Conservation (phyloP, 2,113 vertebrate species). For the Enhydra lutris region DNA sequence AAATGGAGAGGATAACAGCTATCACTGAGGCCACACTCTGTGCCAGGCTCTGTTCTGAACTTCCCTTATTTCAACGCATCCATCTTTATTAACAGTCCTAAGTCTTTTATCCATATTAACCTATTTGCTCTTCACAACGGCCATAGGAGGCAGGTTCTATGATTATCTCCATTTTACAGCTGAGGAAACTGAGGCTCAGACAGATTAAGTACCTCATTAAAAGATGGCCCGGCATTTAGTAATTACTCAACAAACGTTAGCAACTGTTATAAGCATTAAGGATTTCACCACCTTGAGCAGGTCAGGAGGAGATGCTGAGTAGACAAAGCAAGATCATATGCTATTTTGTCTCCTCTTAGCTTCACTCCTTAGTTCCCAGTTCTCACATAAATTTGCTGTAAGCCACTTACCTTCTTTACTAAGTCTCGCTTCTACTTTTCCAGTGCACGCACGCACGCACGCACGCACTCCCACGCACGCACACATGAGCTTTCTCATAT, state of each 20-base stretch:
- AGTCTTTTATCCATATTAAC: neutral
- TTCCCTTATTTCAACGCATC: neutral
- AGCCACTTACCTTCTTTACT: neutral
- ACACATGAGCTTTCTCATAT: neutral
- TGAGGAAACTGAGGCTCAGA: neutral
- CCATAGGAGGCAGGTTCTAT: neutral
- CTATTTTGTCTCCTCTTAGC: neutral
- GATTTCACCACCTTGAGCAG: neutral
- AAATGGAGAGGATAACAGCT: neutral
- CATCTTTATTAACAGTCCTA: neutral
- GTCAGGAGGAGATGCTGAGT: neutral
- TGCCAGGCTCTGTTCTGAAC: neutral
- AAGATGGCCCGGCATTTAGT: neutral
- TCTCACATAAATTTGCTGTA: neutral
- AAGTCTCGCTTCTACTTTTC: neutral
- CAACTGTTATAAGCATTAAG: neutral
- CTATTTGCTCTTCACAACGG: neutral
- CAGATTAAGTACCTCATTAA: neutral
- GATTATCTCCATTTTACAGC: neutral
- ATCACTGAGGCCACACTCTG: neutral
- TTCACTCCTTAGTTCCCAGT: neutral
- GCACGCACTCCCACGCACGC: fast-evolving
- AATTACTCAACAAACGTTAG: neutral
- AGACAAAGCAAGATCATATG: neutral
- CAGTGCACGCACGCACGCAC: neutral